A percentile compares a stretch with the other conserved stretches of the same genome.
phyloP scores from a whole-genome alignment of 1,140 invertebrate species.

The Brachionus angularis region DNA sequence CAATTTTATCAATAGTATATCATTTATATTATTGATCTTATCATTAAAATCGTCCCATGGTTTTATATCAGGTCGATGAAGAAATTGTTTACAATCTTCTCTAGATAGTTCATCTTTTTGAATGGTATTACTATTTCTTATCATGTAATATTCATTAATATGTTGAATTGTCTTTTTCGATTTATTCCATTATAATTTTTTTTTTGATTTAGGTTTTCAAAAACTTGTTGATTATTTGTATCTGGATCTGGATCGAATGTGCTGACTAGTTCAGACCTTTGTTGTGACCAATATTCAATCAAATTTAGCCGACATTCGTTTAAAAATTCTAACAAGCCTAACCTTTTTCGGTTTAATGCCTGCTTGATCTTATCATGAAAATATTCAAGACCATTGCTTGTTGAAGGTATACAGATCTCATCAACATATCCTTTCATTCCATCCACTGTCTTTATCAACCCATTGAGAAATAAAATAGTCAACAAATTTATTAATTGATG shows the following conservation, averaged over 20 bases:
- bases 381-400: background rate
- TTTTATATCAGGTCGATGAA: background rate
- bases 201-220: constrained; percentile 1
- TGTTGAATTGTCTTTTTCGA: background rate
- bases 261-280: background rate
- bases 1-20: too few relatives aligned
- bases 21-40: background rate
- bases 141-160: background rate
- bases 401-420: background rate
- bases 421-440: constrained; percentile 5
- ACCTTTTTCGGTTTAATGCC: background rate
- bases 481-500: background rate
- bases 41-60: background rate
- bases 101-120: background rate
- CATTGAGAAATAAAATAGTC: background rate
- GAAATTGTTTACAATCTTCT: background rate
- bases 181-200: background rate
- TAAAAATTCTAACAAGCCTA: background rate
- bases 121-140: background rate
- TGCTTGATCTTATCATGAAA: background rate
- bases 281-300: background rate
- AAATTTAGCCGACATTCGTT: background rate
- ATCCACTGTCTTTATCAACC: background rate
- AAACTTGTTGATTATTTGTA: background rate
- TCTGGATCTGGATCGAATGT: background rate